phyloP scores from a whole-genome alignment of 2,888 invertebrate species.

The Leucoma salicis region DNA sequence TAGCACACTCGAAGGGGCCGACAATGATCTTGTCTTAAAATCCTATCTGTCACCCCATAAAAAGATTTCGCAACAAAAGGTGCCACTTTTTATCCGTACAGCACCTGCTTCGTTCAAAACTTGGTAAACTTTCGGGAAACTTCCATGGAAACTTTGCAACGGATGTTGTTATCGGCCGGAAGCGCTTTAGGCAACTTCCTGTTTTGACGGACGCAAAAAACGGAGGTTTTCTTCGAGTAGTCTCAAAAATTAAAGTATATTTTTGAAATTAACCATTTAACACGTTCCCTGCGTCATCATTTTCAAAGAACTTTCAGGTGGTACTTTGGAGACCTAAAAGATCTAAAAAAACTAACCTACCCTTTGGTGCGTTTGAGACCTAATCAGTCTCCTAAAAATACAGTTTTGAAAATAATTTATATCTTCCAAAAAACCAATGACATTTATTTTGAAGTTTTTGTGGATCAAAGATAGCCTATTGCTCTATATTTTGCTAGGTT shows the following conservation, averaged over 20 bases:
- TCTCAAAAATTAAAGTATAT: slow-evolving; percentile 23
- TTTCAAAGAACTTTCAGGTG: no score
- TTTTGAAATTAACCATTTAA: slow-evolving; percentile 12
- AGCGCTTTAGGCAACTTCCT: slow-evolving; percentile 79
- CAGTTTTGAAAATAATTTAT: no score
- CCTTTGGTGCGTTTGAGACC: no score
- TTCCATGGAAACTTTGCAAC: slow-evolving; percentile 59
- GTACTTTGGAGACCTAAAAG: no score
- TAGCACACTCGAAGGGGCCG: slow-evolving; percentile 32
- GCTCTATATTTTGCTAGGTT: no score
- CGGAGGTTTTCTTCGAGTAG: slow-evolving; percentile 21
- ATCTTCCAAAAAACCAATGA: no score
- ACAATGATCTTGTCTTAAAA: slow-evolving; percentile 37
- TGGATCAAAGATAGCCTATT: no score
- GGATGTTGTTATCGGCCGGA: slow-evolving; percentile 82
- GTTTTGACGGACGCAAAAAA: slow-evolving; percentile 69
- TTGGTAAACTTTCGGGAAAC: slow-evolving; percentile 47
- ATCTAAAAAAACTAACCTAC: no score
- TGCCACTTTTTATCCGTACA: slow-evolving; percentile 73
- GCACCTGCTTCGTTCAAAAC: slow-evolving; percentile 65
- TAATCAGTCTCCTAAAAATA: no score
- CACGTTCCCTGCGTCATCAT: no score
- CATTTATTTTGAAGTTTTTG: no score
- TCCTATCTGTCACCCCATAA: slow-evolving; percentile 50
- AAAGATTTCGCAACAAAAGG: slow-evolving; percentile 51